These are phyloP conservation scores for Anarhynchus alexandrinus DNA, from an alignment of 2,113 vertebrate genomes.

Conservation along the genomic window DNA sequence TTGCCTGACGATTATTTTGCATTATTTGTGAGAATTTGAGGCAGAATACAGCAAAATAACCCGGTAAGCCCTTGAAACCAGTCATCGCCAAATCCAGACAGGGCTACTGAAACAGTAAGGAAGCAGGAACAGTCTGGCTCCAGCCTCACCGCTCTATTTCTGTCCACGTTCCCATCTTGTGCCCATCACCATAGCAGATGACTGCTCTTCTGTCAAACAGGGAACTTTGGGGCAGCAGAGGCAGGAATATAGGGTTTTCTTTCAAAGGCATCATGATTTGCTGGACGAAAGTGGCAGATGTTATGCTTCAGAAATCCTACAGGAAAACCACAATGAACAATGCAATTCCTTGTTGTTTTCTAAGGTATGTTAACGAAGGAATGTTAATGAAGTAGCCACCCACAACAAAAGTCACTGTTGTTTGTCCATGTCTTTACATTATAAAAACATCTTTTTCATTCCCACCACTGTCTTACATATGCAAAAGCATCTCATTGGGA, in stretches of 20 bases:
- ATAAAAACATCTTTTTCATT: background rate
- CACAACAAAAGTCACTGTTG: background rate
- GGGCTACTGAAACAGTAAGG: background rate
- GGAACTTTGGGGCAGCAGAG: background rate
- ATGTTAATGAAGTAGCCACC: background rate
- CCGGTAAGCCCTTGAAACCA: background rate
- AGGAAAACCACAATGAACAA: background rate
- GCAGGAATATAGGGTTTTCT: rapidly evolving
- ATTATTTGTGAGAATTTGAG: background rate
- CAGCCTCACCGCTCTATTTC: background rate
- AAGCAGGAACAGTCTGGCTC: background rate
- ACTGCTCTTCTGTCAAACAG: background rate
- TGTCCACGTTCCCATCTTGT: background rate
- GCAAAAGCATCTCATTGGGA: background rate
- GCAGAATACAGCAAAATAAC: background rate
- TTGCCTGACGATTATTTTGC: background rate
- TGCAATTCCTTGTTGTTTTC: background rate
- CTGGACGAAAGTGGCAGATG: background rate
- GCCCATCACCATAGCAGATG: conserved; percentile 37
- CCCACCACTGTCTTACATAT: background rate
- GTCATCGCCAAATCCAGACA: background rate
- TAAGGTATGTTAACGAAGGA: background rate
- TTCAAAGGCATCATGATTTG: background rate
- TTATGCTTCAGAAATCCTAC: background rate
- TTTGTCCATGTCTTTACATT: background rate